A percentile compares a stretch with the other conserved stretches of the same genome.
Evolutionary conservation across 1,140 invertebrate genomes (phyloP).

Genomic region (Brachionus calyciflorus): DNA sequence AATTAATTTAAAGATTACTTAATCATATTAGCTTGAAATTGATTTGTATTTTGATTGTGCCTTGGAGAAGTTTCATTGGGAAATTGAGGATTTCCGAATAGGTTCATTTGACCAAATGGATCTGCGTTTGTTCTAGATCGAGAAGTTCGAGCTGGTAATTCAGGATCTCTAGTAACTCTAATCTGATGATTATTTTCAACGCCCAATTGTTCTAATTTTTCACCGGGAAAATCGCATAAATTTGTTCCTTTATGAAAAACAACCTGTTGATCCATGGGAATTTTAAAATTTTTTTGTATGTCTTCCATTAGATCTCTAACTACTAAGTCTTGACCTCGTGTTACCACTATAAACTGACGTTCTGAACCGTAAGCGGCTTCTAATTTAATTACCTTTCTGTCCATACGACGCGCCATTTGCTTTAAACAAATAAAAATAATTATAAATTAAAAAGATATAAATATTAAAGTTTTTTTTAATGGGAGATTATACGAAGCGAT

Average conservation of each 20-base stretch:
- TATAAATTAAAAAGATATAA: not conserved
- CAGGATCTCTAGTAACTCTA: constrained; percentile 17
- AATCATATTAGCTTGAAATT: too few species aligned
- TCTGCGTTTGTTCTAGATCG: not conserved
- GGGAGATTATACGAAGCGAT: not conserved
- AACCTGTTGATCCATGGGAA: constrained; percentile 32
- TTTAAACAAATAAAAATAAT: not conserved
- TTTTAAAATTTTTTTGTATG: constrained; percentile 26
- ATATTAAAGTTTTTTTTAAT: not conserved
- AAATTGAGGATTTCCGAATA: not conserved
- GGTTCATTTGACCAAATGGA: not conserved
- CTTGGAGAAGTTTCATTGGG: too few species aligned
- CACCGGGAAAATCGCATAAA: constrained; percentile 19
- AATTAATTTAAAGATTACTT: too few species aligned
- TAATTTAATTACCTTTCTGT: constrained; percentile 46
- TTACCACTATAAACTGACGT: constrained; percentile 23
- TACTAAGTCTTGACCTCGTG: not conserved
- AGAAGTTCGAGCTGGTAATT: not conserved
- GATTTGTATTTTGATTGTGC: too few species aligned
- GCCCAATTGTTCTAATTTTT: constrained; percentile 28
- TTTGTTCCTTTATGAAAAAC: constrained; percentile 37
- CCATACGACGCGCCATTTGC: constrained; percentile 47
- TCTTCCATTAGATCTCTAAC: constrained; percentile 43
- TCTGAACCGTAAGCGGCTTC: constrained; percentile 44
- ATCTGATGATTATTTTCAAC: constrained; percentile 46